A percentile compares a stretch with the other conserved stretches of the same genome.
These are phyloP conservation scores for Myiagra hebetior DNA, from an alignment of 2,113 vertebrate species.

Conservation along the genomic window DNA sequence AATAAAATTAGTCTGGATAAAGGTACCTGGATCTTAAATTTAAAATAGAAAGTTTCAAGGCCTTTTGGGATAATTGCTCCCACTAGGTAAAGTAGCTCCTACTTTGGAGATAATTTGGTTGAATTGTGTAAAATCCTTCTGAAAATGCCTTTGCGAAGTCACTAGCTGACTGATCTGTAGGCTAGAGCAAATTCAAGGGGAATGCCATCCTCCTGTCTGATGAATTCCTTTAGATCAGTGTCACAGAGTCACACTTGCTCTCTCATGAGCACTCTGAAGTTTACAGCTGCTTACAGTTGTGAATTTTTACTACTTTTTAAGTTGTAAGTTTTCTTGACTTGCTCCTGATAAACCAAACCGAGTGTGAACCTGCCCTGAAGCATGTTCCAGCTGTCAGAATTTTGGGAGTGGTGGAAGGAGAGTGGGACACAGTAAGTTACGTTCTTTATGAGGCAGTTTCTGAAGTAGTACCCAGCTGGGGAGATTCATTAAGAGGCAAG, in stretches of 20 bases:
- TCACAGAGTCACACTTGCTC: neutral
- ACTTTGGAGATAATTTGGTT: neutral
- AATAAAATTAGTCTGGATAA: neutral
- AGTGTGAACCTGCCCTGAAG: neutral
- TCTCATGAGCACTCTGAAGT: neutral
- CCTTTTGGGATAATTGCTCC: neutral
- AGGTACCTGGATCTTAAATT: neutral
- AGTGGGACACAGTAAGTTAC: neutral
- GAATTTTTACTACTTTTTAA: neutral
- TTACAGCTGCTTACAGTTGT: neutral
- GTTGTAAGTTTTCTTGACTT: neutral
- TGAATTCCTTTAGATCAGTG: neutral
- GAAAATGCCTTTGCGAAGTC: neutral
- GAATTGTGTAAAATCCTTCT: neutral
- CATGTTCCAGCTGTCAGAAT: neutral
- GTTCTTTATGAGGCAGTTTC: neutral
- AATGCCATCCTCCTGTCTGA: neutral
- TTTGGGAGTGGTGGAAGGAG: neutral
- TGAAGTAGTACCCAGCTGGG: neutral
- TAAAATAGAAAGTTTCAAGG: neutral
- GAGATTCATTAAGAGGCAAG: neutral
- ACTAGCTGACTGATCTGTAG: neutral
- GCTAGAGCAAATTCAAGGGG: neutral
- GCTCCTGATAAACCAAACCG: rapidly evolving
- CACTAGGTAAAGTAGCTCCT: neutral